These are phyloP conservation scores for Chrysina gloriosa DNA, from an alignment of 2,888 invertebrate species.

Conservation along the genomic window DNA sequence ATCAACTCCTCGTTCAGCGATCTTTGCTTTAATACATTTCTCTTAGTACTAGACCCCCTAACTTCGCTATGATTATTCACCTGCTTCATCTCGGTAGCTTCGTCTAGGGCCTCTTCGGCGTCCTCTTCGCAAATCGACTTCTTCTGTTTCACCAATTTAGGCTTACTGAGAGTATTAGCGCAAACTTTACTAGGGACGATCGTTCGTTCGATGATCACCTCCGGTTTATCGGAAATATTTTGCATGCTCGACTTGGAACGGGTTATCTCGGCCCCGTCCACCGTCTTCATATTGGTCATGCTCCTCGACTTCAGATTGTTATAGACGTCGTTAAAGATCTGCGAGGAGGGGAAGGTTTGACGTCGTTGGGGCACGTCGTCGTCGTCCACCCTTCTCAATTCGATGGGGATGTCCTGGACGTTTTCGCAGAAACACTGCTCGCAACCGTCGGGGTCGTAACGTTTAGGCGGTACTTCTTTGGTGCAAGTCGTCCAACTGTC, in stretches of 20 bases:
- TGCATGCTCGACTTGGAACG: slow-evolving; percentile 82
- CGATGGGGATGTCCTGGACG: slow-evolving; percentile 86
- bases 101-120: slow-evolving; percentile 73
- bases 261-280: slow-evolving; percentile 77
- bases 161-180: slow-evolving; percentile 64
- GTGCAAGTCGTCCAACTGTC: slow-evolving; percentile 77
- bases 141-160: slow-evolving; percentile 87
- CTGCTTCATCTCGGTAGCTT: slow-evolving; percentile 77
- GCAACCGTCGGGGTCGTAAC: slow-evolving; percentile 70
- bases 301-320: slow-evolving; percentile 82
- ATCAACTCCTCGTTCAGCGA: slow-evolving; percentile 91
- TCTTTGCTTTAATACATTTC: slow-evolving; percentile 81
- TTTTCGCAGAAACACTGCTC: slow-evolving; percentile 72
- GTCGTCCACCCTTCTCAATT: slow-evolving; percentile 83
- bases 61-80: slow-evolving; percentile 40
- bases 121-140: slow-evolving; percentile 84
- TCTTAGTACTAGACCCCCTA: slow-evolving; percentile 58
- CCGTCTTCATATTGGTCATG: slow-evolving; percentile 83
- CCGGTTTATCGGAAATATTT: slow-evolving; percentile 64
- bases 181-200: slow-evolving; percentile 37
- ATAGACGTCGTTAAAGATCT: slow-evolving; percentile 62
- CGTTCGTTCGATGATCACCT: slow-evolving; percentile 47
- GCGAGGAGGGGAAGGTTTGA: slow-evolving; percentile 67
- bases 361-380: slow-evolving; percentile 67
- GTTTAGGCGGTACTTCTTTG: slow-evolving; percentile 60